These are phyloP conservation scores for Aquatica leii DNA, from an alignment of 2,888 invertebrate genomes.

Conservation along the genomic window DNA sequence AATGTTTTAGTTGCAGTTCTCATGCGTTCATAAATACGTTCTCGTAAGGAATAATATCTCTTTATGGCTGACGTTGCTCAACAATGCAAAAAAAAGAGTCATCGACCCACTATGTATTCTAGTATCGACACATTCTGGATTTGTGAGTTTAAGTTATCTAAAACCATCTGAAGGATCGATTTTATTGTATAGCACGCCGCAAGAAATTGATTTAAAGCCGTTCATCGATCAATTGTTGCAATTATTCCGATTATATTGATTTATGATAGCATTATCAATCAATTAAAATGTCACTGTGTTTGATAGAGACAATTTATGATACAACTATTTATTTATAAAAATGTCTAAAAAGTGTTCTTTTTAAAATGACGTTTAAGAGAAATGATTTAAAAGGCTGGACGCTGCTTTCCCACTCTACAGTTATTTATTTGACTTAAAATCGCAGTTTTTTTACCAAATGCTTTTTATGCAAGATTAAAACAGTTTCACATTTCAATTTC, in stretches of 20 bases:
- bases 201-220: conserved; percentile 11
- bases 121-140: too few species aligned
- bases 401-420: too few species aligned
- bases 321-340: background rate
- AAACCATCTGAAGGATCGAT: too few species aligned
- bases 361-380: too few species aligned
- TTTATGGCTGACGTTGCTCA: conserved; percentile 54
- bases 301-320: too few species aligned
- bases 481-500: too few species aligned
- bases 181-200: conserved; percentile 1
- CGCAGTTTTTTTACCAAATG: too few species aligned
- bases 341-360: too few species aligned
- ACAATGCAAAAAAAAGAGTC: conserved; percentile 49
- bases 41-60: conserved; percentile 56
- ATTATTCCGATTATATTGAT: conserved; percentile 6
- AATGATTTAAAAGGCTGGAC: too few species aligned
- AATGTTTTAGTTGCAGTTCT: conserved; percentile 47
- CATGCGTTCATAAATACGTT: conserved; percentile 56
- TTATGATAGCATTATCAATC: background rate
- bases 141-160: conserved; percentile 7
- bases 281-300: too few species aligned
- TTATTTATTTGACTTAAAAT: too few species aligned
- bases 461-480: too few species aligned
- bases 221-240: conserved; percentile 9
- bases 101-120: conserved; percentile 46